These are phyloP conservation scores for Ondatra zibethicus DNA, from an alignment of 2,113 vertebrate genomes.

Conservation along the genomic window DNA sequence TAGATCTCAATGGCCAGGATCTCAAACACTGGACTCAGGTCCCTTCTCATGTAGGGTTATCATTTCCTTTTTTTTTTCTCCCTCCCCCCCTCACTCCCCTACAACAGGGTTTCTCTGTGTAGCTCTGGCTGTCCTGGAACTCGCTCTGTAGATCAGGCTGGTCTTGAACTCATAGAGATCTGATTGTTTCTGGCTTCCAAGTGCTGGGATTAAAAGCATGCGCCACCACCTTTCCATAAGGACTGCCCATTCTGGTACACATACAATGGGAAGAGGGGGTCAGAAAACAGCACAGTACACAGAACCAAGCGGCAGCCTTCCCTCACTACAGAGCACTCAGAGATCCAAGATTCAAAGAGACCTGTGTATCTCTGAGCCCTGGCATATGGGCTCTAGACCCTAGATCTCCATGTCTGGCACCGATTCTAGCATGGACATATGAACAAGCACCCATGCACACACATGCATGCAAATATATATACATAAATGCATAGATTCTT, in stretches of 20 bases:
- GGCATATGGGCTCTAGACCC: background rate
- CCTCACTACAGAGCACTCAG: background rate
- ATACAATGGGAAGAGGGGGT: background rate
- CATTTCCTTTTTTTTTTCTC: background rate
- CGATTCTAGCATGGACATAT: background rate
- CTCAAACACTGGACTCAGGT: background rate
- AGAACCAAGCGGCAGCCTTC: background rate
- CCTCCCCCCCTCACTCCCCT: too few species aligned
- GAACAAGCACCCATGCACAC: background rate
- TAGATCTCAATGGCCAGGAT: background rate
- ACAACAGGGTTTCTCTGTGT: too few species aligned
- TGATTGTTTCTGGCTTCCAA: too few species aligned
- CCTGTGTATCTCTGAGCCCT: background rate
- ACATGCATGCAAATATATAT: accelerated
- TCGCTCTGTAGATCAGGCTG: too few species aligned
- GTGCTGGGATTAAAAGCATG: too few species aligned
- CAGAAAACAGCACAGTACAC: background rate
- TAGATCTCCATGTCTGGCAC: background rate
- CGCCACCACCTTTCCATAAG: background rate
- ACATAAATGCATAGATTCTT: background rate
- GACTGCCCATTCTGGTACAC: background rate
- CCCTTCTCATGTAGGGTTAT: background rate
- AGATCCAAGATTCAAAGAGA: background rate
- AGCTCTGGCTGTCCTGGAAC: too few species aligned
- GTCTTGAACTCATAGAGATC: too few species aligned